Conservation (phyloP, 2,113 vertebrate species). For the Sander lucioperca region DNA sequence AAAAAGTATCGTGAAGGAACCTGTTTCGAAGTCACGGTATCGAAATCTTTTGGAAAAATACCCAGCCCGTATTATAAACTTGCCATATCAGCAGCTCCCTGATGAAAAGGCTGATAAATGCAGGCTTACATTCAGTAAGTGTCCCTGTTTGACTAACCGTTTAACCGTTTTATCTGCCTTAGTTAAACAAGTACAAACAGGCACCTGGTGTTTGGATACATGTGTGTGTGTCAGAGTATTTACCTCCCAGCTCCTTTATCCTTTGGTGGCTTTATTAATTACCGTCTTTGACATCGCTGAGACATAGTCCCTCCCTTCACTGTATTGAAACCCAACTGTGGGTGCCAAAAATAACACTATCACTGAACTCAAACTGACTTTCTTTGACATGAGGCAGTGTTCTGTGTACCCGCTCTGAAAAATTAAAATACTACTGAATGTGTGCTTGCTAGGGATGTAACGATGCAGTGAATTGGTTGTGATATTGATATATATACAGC, state of each 20-base stretch:
- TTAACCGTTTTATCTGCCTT: conserved; percentile 16
- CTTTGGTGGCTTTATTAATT: conserved; percentile 6
- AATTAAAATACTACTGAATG: too few species aligned
- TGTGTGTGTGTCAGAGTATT: conserved; percentile 21
- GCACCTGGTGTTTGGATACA: conserved; percentile 29
- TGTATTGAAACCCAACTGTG: not conserved
- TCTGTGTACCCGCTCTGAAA: not conserved
- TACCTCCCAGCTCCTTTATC: not conserved
- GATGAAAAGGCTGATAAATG: not conserved
- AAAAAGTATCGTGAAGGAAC: too few species aligned
- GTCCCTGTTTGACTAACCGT: conserved; percentile 17
- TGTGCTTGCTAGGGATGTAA: too few species aligned
- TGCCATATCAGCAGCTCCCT: not conserved
- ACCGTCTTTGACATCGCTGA: not conserved
- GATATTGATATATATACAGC: too few species aligned
- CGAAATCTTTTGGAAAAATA: too few species aligned
- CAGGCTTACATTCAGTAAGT: not conserved
- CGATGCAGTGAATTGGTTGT: too few species aligned
- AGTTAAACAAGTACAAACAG: conserved; percentile 31
- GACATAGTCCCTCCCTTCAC: not conserved
- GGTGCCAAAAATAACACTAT: not conserved
- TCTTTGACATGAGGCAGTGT: not conserved
- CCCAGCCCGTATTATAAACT: not conserved
- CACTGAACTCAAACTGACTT: not conserved
- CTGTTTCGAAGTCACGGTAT: too few species aligned